A percentile compares a stretch with the other conserved stretches of the same genome.
These are phyloP conservation scores for Zygothrica quintamaculata DNA, from an alignment of 2,888 invertebrate species.

Conservation along the genomic window DNA sequence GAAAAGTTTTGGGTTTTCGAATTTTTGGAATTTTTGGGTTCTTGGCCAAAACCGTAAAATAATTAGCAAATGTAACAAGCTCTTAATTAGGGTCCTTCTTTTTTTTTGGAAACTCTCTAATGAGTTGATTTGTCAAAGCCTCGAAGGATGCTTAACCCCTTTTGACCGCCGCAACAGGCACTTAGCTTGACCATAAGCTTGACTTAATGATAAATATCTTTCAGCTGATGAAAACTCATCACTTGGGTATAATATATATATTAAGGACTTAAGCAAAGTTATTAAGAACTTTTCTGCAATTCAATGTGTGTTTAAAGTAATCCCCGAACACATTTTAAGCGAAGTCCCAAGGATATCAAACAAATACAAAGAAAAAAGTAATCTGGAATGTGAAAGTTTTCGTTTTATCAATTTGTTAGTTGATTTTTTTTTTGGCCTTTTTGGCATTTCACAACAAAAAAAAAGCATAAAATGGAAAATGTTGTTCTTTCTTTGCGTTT, in stretches of 20 bases:
- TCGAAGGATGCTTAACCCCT: slow-evolving; percentile 8
- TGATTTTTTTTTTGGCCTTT: neutral
- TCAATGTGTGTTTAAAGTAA: neutral
- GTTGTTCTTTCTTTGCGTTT: neutral
- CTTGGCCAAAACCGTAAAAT: slow-evolving; percentile 1
- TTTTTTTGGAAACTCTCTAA: slow-evolving; percentile 31
- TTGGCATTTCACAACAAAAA: neutral
- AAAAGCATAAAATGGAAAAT: neutral
- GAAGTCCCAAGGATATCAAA: too few species aligned
- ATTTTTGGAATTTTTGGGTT: too few species aligned
- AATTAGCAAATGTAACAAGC: slow-evolving; percentile 40
- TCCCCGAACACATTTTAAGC: too few species aligned
- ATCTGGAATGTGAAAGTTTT: neutral
- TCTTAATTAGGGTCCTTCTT: slow-evolving; percentile 46
- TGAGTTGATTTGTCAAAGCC: slow-evolving; percentile 13
- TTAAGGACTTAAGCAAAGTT: neutral
- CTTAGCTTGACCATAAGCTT: slow-evolving; percentile 12
- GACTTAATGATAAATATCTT: slow-evolving; percentile 1
- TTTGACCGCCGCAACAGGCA: neutral
- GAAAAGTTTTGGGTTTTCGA: too few species aligned
- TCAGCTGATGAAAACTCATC: neutral
- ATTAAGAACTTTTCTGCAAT: slow-evolving; percentile 2
- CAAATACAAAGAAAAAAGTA: too few species aligned
- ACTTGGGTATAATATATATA: neutral
- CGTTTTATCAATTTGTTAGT: neutral